Percentiles rank a stretch among this genome's conserved stretches.
phyloP scores from a whole-genome alignment of 1,140 invertebrate genomes.

The Oreohelix idahoensis region DNA sequence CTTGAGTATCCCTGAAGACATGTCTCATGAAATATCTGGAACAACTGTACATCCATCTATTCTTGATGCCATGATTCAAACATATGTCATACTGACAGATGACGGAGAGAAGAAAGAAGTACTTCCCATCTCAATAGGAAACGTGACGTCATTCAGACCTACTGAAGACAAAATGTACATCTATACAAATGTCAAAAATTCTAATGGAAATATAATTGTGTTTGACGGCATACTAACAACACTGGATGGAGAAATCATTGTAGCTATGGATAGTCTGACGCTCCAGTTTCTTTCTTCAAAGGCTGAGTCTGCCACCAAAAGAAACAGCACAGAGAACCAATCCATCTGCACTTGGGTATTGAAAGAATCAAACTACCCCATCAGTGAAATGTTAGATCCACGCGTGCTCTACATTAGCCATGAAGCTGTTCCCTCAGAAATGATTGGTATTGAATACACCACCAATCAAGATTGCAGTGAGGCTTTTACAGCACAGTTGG shows the following conservation, averaged over 20 bases:
- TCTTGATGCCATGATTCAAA: slow-evolving; percentile 55
- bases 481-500: neutral
- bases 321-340: slow-evolving; percentile 17
- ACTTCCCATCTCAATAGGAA: slow-evolving; percentile 23
- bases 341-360: slow-evolving; percentile 14
- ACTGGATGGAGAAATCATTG: slow-evolving; percentile 50
- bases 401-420: slow-evolving; percentile 23
- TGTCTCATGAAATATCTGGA: slow-evolving; percentile 43
- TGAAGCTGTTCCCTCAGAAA: neutral
- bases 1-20: slow-evolving; percentile 38
- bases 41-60: slow-evolving; percentile 55
- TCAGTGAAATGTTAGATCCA: neutral
- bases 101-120: slow-evolving; percentile 27
- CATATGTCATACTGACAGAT: slow-evolving; percentile 37
- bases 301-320: neutral
- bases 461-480: neutral
- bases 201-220: slow-evolving; percentile 14
- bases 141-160: slow-evolving; percentile 15
- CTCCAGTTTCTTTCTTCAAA: slow-evolving; percentile 12
- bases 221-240: slow-evolving; percentile 49
- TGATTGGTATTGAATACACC: neutral
- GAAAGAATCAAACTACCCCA: neutral
- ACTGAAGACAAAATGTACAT: slow-evolving; percentile 38
- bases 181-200: slow-evolving; percentile 15
- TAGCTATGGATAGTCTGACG: slow-evolving; percentile 38